A percentile compares a stretch with the other conserved stretches of the same genome.
Evolutionary conservation across 2,113 vertebrate species (phyloP).

Genomic region (Festucalex cinctus): DNA sequence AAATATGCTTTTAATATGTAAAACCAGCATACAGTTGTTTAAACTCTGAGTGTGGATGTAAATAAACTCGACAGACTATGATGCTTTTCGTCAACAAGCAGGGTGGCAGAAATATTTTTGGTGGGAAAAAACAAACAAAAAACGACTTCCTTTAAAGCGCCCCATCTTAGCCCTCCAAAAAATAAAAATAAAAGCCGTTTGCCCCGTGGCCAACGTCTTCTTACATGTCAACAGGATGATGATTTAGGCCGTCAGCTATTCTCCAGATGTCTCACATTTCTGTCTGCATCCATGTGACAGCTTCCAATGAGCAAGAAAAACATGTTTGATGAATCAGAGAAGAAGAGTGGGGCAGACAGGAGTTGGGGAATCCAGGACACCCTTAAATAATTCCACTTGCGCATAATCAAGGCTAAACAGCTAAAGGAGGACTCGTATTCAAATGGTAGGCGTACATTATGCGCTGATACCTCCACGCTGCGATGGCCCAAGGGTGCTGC

Average conservation of each 20-base stretch:
- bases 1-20: slow-evolving; percentile 1
- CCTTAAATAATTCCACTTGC: slow-evolving; percentile 68
- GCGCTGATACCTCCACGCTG: slow-evolving; percentile 47
- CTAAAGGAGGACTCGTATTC: slow-evolving; percentile 50
- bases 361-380: slow-evolving; percentile 37
- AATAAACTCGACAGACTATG: neutral
- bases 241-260: slow-evolving; percentile 24
- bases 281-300: slow-evolving; percentile 41
- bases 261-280: slow-evolving; percentile 22
- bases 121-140: neutral
- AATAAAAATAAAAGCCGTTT: neutral
- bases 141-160: neutral
- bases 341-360: slow-evolving; percentile 31
- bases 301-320: slow-evolving; percentile 23
- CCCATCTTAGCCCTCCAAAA: slow-evolving; percentile 7
- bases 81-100: neutral
- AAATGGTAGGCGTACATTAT: slow-evolving; percentile 41
- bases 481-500: slow-evolving; percentile 38
- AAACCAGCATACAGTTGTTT: neutral
- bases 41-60: neutral
- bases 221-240: neutral
- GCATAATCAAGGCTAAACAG: slow-evolving; percentile 61
- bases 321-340: slow-evolving; percentile 32
- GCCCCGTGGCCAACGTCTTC: slow-evolving; percentile 7
- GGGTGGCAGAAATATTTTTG: neutral